Conservation (phyloP, 2,113 vertebrate genomes). For the Rhinogobius similis region DNA sequence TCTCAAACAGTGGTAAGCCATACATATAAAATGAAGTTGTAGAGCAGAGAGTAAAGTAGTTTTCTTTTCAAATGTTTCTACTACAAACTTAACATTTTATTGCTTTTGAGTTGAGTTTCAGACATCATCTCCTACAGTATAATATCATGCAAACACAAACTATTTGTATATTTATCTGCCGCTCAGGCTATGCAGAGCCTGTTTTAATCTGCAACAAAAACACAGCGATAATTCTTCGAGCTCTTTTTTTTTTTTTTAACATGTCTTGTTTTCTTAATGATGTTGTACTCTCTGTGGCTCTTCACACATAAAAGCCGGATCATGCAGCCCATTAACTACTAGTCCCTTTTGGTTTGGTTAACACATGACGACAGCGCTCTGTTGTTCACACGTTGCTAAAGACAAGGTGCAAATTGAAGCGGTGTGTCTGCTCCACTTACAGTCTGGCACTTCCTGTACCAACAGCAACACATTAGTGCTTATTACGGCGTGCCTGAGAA, state of each 20-base stretch:
- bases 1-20: too few species aligned
- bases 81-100: not conserved
- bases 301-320: conserved; percentile 17
- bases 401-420: conserved; percentile 69
- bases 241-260: not conserved
- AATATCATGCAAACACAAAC: not conserved
- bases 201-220: conserved; percentile 38
- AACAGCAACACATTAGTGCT: conserved; percentile 60
- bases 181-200: conserved; percentile 35
- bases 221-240: not conserved
- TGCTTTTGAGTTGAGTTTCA: not conserved
- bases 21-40: too few species aligned
- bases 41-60: too few species aligned
- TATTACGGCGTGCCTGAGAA: conserved; percentile 44
- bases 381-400: conserved; percentile 49
- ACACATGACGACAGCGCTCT: conserved; percentile 25
- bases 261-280: conserved; percentile 18
- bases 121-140: not conserved
- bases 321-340: conserved; percentile 6
- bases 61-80: not conserved
- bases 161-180: conserved; percentile 30
- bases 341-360: conserved; percentile 32
- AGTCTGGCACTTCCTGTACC: conserved; percentile 60
- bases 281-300: not conserved
- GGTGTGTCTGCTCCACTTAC: conserved; percentile 25